Evolutionary conservation across 2,113 vertebrate genomes (phyloP), one percentile per base, ranked within the genome.

Genomic region (Orientallactaga bullata): DNA sequence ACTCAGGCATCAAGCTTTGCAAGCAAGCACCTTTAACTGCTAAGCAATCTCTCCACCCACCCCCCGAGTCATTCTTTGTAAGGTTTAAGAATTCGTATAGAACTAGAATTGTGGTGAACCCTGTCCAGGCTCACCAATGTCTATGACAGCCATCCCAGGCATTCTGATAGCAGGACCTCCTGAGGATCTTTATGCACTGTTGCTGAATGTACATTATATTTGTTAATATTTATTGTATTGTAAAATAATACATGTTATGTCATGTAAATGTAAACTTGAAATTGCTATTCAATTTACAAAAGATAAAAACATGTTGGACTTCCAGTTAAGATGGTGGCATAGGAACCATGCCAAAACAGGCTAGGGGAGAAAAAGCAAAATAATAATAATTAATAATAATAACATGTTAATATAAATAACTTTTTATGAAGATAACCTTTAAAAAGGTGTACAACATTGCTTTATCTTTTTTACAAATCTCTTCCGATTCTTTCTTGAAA

Each of bases 281-380:
- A 24, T 60, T 39, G 47, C 21, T 78, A 73, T 35, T 81, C 39
- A 30, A 60, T 35, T 76, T 51, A 76, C 47, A 85, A 69, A 89
- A 66, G 80, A 92, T 76, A 86, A 93, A 35, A 39, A 12, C 76
- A 66, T 13, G n/a, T n/a, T n/a, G n/a, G n/a, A n/a, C n/a, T n/a
- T n/a, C n/a, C n/a, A n/a, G n/a, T n/a, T n/a, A n/a, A n/a, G n/a
- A n/a, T n/a, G n/a, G n/a, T n/a, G n/a, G n/a, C n/a, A n/a, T n/a
- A n/a, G n/a, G n/a, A n/a, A n/a, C n/a, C n/a, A n/a, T n/a, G n/a
- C n/a, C n/a, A n/a, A n/a, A n/a, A n/a, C n/a, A n/a, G n/a, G n/a
- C n/a, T n/a, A n/a, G n/a, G n/a, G n/a, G n/a, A n/a, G n/a, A n/a
- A n/a, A n/a, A n/a, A n/a, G n/a, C n/a, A n/a, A n/a, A n/a, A n/a